Conservation (phyloP, 2,797 vertebrate species). For the Mormyrops boulengeri region DNA sequence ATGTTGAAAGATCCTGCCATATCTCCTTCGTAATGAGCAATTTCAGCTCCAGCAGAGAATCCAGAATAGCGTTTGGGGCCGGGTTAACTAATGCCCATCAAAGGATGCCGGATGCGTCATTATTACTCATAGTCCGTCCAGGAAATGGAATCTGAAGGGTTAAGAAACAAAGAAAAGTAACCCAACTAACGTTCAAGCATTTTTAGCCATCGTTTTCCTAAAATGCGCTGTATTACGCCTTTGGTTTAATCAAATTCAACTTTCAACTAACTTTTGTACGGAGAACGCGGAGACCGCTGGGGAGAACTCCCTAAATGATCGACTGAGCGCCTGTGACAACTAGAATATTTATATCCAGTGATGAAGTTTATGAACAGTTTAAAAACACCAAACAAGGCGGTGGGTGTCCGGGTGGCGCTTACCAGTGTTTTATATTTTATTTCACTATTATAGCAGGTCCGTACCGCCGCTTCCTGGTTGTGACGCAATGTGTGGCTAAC, state of each 20-base stretch:
- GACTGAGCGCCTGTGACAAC: background rate
- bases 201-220: background rate
- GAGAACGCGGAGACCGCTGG: background rate
- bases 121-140: constrained; percentile 27
- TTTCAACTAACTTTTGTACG: background rate
- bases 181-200: background rate
- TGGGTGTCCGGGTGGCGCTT: background rate
- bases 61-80: background rate
- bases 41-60: background rate
- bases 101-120: constrained; percentile 43
- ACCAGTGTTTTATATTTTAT: background rate
- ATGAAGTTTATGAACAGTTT: background rate
- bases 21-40: constrained; percentile 20
- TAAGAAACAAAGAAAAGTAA: constrained; percentile 15
- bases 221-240: background rate
- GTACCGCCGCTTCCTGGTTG: background rate
- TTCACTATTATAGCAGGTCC: background rate
- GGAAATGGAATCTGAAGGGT: constrained; percentile 50
- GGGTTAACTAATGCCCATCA: constrained; percentile 22
- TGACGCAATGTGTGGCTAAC: background rate
- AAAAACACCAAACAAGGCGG: background rate
- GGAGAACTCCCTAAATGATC: background rate
- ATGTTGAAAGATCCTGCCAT: constrained; percentile 44
- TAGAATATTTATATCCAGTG: background rate
- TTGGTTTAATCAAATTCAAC: background rate